Conservation (phyloP, 2,797 vertebrate genomes). For the Carcharodon carcharias region DNA sequence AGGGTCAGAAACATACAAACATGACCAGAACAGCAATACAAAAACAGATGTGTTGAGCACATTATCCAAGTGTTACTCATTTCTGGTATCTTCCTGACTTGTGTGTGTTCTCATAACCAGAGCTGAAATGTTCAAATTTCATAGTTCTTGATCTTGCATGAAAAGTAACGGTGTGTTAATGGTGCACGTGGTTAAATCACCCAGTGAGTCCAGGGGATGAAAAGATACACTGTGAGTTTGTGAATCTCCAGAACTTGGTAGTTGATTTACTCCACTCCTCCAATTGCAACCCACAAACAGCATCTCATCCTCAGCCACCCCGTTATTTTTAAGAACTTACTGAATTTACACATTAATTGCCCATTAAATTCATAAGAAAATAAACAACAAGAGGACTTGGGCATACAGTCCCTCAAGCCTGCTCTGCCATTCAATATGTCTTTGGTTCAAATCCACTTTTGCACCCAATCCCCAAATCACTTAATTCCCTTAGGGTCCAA, state of each 20-base stretch:
- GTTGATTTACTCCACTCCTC: neutral
- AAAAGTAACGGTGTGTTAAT: neutral
- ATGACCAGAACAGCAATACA: neutral
- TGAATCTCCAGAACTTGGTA: neutral
- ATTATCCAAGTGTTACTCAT: neutral
- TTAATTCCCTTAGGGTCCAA: too few relatives aligned
- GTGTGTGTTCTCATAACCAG: neutral
- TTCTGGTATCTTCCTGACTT: neutral
- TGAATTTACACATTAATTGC: neutral
- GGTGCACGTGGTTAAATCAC: neutral
- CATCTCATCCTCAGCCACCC: neutral
- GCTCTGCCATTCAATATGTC: neutral
- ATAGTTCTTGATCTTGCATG: neutral
- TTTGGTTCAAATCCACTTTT: too few relatives aligned
- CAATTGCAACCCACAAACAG: too few relatives aligned
- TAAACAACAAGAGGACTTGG: neutral
- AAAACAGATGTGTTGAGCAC: conserved; percentile 4
- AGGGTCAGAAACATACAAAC: conserved; percentile 18
- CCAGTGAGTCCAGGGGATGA: neutral
- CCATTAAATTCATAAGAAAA: neutral
- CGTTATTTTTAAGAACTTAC: neutral
- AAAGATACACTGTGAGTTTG: neutral
- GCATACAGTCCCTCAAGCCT: neutral
- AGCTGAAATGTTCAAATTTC: neutral
- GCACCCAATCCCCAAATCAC: too few relatives aligned